phyloP scores from a whole-genome alignment of 2,888 invertebrate species.

The Lasiommata megera region DNA sequence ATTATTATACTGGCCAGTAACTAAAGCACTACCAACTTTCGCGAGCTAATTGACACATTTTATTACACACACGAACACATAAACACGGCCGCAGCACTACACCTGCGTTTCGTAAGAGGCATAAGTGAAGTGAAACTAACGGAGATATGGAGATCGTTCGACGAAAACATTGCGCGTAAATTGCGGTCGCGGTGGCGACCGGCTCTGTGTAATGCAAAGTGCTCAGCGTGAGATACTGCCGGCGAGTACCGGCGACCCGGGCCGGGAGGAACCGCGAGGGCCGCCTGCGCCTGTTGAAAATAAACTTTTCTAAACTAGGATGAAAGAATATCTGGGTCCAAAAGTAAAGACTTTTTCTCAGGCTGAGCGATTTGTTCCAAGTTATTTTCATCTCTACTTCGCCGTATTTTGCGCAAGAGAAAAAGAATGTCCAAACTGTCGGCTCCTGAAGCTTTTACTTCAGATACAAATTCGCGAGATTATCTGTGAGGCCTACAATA shows the following conservation, averaged over 20 bases:
- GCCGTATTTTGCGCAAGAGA: background rate
- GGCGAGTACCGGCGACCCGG: background rate
- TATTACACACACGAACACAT: conserved; percentile 2
- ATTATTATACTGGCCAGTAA: background rate
- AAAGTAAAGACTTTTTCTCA: no score
- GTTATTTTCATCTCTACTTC: no score
- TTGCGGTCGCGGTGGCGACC: background rate
- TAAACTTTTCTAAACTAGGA: no score
- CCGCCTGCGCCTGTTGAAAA: no score
- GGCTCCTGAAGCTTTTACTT: no score
- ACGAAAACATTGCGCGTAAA: conserved; percentile 1
- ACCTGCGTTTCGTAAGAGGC: background rate
- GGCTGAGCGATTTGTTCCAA: no score
- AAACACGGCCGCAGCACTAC: background rate
- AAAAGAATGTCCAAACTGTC: no score
- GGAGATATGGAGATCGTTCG: conserved; percentile 6
- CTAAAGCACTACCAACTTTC: background rate
- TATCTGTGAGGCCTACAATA: no score
- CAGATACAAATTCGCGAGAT: no score
- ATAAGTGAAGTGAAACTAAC: conserved; percentile 1
- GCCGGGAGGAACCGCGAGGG: no score
- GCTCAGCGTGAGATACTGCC: conserved; percentile 2
- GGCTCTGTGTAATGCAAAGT: background rate
- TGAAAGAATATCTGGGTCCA: no score
- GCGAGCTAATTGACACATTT: conserved; percentile 1